A percentile compares a stretch with the other conserved stretches of the same genome.
phyloP scores from a whole-genome alignment of 37 sponge, comb jelly and placozoan genomes.

The Petrosia ficiformis region DNA sequence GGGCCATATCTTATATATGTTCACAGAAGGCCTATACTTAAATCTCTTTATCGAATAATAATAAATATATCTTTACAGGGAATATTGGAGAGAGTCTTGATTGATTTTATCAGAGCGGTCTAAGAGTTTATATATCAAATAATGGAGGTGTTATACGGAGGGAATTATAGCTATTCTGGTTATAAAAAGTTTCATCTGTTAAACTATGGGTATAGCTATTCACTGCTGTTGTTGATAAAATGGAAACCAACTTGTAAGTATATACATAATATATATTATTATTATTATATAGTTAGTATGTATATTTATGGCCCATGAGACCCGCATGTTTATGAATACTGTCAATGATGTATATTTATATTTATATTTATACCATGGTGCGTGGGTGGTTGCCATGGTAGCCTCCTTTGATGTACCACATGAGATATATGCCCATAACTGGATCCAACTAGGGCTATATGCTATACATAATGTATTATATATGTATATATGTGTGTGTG shows the following conservation, averaged over 20 bases:
- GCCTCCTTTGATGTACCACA: too few species aligned
- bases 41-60: too few species aligned
- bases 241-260: constrained; percentile 15
- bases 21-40: neutral
- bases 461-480: too few species aligned
- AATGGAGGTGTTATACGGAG: constrained; percentile 70
- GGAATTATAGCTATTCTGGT: constrained; percentile 25
- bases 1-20: constrained; percentile 70
- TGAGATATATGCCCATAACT: too few species aligned
- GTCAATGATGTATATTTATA: too few species aligned
- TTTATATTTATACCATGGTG: too few species aligned
- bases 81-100: constrained; percentile 36
- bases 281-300: too few species aligned
- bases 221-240: constrained; percentile 21
- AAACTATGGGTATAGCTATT: constrained; percentile 60
- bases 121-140: constrained; percentile 49
- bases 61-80: constrained; percentile 19
- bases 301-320: too few species aligned
- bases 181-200: constrained; percentile 62
- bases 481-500: too few species aligned
- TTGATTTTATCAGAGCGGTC: neutral
- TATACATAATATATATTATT: neutral
- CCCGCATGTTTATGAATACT: too few species aligned
- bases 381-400: too few species aligned
- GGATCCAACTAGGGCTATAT: too few species aligned